Conservation (phyloP, 53 echinoderm and acorn worm species). For the Holothuria leucospilota region DNA sequence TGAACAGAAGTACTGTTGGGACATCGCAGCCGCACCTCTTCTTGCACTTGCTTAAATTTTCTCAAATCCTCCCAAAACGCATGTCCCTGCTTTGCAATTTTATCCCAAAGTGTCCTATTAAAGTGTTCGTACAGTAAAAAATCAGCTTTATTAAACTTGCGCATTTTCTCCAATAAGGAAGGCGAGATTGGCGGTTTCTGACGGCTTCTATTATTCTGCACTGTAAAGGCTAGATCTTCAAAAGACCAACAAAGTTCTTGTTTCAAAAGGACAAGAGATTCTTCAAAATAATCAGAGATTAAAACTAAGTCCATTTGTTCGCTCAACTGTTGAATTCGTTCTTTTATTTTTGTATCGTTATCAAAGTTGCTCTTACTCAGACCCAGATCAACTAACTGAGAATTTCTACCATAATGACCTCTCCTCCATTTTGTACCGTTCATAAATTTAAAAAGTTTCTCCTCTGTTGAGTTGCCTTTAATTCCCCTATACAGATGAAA, state of each 20-base stretch:
- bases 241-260: constrained; percentile 27
- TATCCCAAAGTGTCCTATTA: neutral
- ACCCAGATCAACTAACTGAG: neutral
- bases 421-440: neutral
- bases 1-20: neutral
- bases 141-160: neutral
- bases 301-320: constrained; percentile 15
- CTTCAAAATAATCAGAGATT: constrained; percentile 25
- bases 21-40: neutral
- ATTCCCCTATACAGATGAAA: neutral
- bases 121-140: neutral
- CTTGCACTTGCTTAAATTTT: neutral
- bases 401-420: neutral
- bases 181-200: neutral
- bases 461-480: constrained; percentile 3
- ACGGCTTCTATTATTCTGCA: constrained; percentile 6
- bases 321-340: neutral
- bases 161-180: neutral
- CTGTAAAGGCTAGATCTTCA: constrained; percentile 2
- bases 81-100: neutral
- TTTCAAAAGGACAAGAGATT: constrained; percentile 22
- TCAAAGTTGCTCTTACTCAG: neutral
- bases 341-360: neutral
- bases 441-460: constrained; percentile 1
- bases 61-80: neutral